Evolutionary conservation across 2,797 vertebrate species (phyloP), one percentile per base, ranked within the genome.

Genomic region (Neomorphus geoffroyi): DNA sequence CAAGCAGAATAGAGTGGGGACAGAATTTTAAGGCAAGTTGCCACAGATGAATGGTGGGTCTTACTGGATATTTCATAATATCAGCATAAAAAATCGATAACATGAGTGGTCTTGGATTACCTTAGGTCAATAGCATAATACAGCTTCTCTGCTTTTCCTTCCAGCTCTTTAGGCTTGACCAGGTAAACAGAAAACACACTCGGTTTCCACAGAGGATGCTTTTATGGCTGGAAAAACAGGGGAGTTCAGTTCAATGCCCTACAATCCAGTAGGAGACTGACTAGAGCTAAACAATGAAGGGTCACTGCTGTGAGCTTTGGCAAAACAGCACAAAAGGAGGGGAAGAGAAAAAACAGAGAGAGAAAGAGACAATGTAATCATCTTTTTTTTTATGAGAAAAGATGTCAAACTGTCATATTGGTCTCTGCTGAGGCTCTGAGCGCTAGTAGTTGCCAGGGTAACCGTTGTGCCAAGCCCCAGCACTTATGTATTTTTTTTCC

Each of bases 391-490:
- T 87, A 82, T 90, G 86, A 94, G 90, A 93, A 96, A 79, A 90
- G 75, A 92, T 97, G 97, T 97, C 97, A 97, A 96, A 91, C 94
- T 97, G 97, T 98, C 98, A 94, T 93, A 93, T 97, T 95, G 96
- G 81, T 88, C 85, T 97, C 86, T 74, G 35, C 90, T 73, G 90
- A 93, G 93, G 88, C 93, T 96, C 92, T 65, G 86, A 94, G 95
- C 92, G 58, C 10, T 92, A 94, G 71, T 50, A 28, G 97, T 98
- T 98, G 91, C 97, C 96, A 92, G 92, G 96, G 97, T 87, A 97
- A 98, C 97, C 75, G 75, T 94, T 93, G 92, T 96, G 96, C 96
- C 97, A 97, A 95, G 93, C 79, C 95, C 94, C 92, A 91, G 94
- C 94, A 97, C 97, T 96, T 95, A 90, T 67, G 74, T 94, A 96